Evolutionary conservation across 2,888 invertebrate species (phyloP), one percentile per base, ranked within the genome.

Genomic region (Deilephila elpenor): DNA sequence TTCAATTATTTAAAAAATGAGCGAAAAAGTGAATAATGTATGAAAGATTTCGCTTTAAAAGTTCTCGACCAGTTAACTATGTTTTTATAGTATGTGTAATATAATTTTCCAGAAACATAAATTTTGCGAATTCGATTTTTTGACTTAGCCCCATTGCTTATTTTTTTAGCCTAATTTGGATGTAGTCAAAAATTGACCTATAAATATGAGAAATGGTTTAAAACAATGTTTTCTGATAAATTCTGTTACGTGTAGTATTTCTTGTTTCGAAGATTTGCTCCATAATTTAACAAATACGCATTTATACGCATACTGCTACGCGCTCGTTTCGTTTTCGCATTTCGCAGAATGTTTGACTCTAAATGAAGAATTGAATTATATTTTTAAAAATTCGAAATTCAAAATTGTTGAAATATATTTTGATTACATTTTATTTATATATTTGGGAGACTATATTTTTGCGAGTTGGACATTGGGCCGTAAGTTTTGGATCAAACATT

Each of bases 301-400:
- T 67, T 67, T 67, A 67, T 25, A 37, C 44, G 17, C 4, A 51
- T 32, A 3, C 6, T 29, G 5, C 29, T 4, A 20, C 37, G 20
- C 20, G 64, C 64, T 67, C 20, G 61, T n/a, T 62, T 37, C 20
- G 25, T 51, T 67, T 51, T 67, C 51, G 67, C 67, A 67, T 67
- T 67, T 51, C 67, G 51, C 67, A 11, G 11, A 67, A 51, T 51
- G 67, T 51, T 64, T 67, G 67, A 51, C 51, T 67, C 67, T 51
- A 44, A 67, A 67, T 8, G 5, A 5, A 3, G 7, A 34, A 44
- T 5, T n/a, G 19, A 56, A n/a, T 56, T 56, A n/a, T 56, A 56
- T 56, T n/a, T 56, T 14, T 11, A 44, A 44, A 44, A 14, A 44
- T 44, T 44, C 44, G 44, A 44, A 44, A 44, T 44, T 44, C 44